Evolutionary conservation across 2,888 invertebrate species (phyloP), one percentile per base, ranked within the genome.

Genomic region (Cosmopolites sordidus): DNA sequence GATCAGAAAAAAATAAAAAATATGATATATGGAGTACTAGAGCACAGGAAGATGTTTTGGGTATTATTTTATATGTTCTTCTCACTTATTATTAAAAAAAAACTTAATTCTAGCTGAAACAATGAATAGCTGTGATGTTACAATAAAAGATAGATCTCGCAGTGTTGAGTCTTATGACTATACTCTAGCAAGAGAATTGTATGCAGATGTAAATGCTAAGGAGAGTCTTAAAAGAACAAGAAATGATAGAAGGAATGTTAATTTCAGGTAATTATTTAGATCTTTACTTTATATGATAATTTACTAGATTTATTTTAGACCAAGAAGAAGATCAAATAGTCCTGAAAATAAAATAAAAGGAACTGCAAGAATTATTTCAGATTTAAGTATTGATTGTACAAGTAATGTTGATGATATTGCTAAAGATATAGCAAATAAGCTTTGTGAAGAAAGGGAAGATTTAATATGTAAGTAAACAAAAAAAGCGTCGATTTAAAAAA

Each of bases 151-250:
- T 71, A 84, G 80, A 75, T 84, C 78, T 47, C 75, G 84, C 16
- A 79, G 76, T 69, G 86, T 89, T 45, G 90, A 91, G 73, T 84
- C 83, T 70, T 90, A 91, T 73, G 84, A 87, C 73, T 85, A 84
- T 70, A 81, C 81, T 33, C 73, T 69, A 57, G 62, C 61, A 39
- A 51, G 54, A 16, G 60, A 63, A 50, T 62, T 81, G 62, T 80
- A 79, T 64, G 82, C 82, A 72, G 75, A 83, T 22, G 29, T 54
- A 33, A 53, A 58, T 6, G 43, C 17, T 1, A 48, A 54, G 33
- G 37, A 51, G 15, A 46, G 56, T 27, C 78, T 82, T 66, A 86
- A 86, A 71, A 71, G 86, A 58, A 80, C 76, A 43, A 74, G 78
- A 61, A 70, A 75, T 15, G 84, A 85, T 51, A 77, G 83, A 64